Conservation (phyloP, 2,797 vertebrate genomes). For the Parauchenoglanis punctatus region DNA sequence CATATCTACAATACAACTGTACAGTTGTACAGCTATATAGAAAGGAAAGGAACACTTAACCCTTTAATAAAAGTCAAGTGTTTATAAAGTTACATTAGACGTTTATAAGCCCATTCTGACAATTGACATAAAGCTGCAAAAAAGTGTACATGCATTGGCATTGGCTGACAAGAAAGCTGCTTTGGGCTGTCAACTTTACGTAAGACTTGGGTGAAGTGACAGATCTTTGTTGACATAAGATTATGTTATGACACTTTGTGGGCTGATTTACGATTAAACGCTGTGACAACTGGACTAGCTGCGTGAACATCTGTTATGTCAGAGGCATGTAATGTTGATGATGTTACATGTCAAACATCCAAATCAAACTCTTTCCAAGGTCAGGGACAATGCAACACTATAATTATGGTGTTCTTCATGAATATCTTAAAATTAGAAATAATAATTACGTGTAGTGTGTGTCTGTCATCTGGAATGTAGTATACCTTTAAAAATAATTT, state of each 20-base stretch:
- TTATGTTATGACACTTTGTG: slow-evolving; percentile 13
- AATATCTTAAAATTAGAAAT: not conserved
- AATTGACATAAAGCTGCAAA: not conserved
- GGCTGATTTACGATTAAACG: not conserved
- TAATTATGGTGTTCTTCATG: not conserved
- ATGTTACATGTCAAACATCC: not conserved
- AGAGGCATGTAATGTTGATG: not conserved
- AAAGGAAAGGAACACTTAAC: not conserved
- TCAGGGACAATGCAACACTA: not conserved
- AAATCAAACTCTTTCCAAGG: slow-evolving; percentile 4
- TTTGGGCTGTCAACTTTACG: not conserved
- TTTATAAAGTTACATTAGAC: not conserved
- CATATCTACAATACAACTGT: not conserved
- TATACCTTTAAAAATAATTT: not conserved
- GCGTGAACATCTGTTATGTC: not conserved
- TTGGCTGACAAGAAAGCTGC: not conserved
- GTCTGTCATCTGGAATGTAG: not conserved
- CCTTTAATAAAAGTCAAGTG: not conserved
- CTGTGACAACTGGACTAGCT: not conserved
- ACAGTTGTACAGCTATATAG: not conserved
- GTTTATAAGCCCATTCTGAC: not conserved
- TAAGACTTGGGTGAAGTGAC: not conserved
- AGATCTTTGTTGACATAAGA: not conserved
- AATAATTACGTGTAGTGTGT: not conserved
- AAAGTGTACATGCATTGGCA: not conserved